Percentiles rank a stretch among this genome's conserved stretches.
Conservation (phyloP, 1,140 invertebrate species). For the Drosophila orosa region DNA sequence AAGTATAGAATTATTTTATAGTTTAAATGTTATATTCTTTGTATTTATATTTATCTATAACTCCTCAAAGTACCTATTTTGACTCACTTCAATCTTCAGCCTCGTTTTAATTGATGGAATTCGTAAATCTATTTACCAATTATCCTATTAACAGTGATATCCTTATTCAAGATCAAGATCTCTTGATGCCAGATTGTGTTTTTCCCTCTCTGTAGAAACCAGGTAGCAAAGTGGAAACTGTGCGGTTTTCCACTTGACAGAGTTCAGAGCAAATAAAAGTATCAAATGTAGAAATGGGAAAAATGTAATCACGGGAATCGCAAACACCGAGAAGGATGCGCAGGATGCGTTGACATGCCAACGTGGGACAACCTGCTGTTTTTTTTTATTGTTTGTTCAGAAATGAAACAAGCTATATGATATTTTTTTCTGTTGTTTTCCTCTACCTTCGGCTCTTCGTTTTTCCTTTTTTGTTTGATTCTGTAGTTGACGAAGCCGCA, state of each 20-base stretch:
- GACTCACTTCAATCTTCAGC: background rate
- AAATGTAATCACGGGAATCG: constrained; percentile 74
- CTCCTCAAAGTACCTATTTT: background rate
- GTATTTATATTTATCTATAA: background rate
- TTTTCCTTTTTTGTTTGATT: constrained; percentile 61
- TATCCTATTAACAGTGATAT: background rate
- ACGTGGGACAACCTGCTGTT: constrained; percentile 54
- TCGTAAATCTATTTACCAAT: background rate
- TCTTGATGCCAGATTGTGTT: background rate
- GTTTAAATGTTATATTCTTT: too few relatives aligned
- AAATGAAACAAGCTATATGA: constrained; percentile 80
- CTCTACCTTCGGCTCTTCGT: constrained; percentile 3
- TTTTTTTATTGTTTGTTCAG: constrained; percentile 25
- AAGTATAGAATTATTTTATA: background rate
- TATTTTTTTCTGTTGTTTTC: constrained; percentile 69
- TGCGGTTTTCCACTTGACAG: constrained; percentile 69
- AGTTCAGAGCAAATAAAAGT: constrained; percentile 73
- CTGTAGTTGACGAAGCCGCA: constrained; percentile 75
- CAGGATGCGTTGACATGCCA: constrained; percentile 70
- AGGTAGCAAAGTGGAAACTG: constrained; percentile 61
- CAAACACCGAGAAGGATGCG: constrained; percentile 49
- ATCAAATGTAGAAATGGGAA: constrained; percentile 59
- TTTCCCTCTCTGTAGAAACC: background rate
- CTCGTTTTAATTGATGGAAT: background rate
- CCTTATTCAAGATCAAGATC: background rate